Base-by-base conservation (phyloP, 2,888 invertebrate species). In the Carpatolechia fugitivella region DNA sequence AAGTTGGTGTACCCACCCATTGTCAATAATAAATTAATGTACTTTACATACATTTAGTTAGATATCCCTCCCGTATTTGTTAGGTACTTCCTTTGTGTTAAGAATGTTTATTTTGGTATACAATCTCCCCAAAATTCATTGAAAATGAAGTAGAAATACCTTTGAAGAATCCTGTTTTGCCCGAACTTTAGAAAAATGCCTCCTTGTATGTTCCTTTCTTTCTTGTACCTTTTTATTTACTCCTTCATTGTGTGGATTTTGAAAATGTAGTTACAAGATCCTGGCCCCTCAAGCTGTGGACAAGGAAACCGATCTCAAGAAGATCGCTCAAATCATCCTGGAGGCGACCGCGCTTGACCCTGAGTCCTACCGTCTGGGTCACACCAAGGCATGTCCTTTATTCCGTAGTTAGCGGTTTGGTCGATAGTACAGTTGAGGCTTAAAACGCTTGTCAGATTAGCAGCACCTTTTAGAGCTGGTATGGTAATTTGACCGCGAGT, bases 281-380 rank as follows among this genome's bases (percentile, higher is more conserved):
- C 94, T 99, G 92, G 97, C 97, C 88, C 98, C 99, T 70, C 94
- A 94, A 89, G 96, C 93, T 68, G 95, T 94, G 72, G 93, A 94
- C 78, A 94, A 93, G 89, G 91, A 93, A 77, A 76, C 91, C 64
- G 96, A 96, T 83, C 93, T 94, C 80, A 95, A 95, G 93, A 96
- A 97, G 89, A 92, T 94, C 78, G 96, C 97, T 62, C 93, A 92
- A 82, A 89, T 94, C 78, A 94, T 98, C 89, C 93, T 97, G 92
- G 95, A 96, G 56, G 91, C 93, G 64, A 94, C 95, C 68, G 94
- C 94, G 80, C 94, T 99, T 89, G 97, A 96, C 85, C 91, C 94
- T 68, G 98, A 98, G 90, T 95, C 96, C 80, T 99, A 95, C 92
- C 96, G 98, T 93, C 93, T 98, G 88, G 99, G 99, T 93, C 96